Evolutionary conservation across 1,140 invertebrate species (phyloP).

Genomic region (honey bee (Apis mellifera)): Amel_HAv3.1 CM009935.2:8244501-8245000

Average conservation of each 20-base stretch:
- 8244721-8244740: neutral
- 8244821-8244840: slow-evolving; percentile 65
- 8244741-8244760: neutral
- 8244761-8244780: neutral
- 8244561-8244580: neutral
- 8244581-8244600: neutral
- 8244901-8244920: slow-evolving; percentile 55
- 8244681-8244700: neutral
- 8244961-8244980: neutral
- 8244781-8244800: neutral
- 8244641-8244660: no score
- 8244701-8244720: neutral
- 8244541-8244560: no score
- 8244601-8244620: no score
- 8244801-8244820: slow-evolving; percentile 50
- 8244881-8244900: slow-evolving; percentile 57
- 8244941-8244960: neutral
- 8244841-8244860: slow-evolving; percentile 59
- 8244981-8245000: neutral
- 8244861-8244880: slow-evolving; percentile 72
- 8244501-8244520: slow-evolving; percentile 26
- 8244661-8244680: no score
- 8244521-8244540: slow-evolving; percentile 4
- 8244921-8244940: neutral
- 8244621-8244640: no score